Conservation (phyloP, 2,797 vertebrate species). For the Hylomyscus alleni region DNA sequence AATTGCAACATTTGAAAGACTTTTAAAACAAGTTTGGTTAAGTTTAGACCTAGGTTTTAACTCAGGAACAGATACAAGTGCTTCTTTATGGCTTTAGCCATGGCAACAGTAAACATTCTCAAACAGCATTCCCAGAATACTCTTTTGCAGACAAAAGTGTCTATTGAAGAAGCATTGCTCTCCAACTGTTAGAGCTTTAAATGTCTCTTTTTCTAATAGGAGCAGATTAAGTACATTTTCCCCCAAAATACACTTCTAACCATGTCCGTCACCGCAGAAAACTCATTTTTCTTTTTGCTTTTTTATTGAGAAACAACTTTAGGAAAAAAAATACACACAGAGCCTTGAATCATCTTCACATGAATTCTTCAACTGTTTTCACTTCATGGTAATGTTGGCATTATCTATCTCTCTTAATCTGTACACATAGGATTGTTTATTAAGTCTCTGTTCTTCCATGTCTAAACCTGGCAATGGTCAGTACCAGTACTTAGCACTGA, state of each 20-base stretch:
- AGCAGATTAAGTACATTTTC: neutral
- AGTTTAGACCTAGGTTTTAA: neutral
- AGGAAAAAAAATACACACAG: neutral
- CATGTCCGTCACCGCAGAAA: neutral
- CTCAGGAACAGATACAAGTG: neutral
- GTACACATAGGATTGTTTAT: neutral
- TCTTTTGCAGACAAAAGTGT: constrained; percentile 30
- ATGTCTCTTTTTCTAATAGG: constrained; percentile 33
- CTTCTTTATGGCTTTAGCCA: neutral
- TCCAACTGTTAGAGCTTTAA: constrained; percentile 26
- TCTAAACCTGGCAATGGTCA: neutral
- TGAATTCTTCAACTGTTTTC: neutral
- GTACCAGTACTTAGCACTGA: neutral
- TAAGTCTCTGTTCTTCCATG: neutral
- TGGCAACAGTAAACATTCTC: constrained; percentile 47
- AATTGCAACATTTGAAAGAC: neutral
- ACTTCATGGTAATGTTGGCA: neutral
- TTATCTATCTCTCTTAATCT: constrained; percentile 16
- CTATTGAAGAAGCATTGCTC: constrained; percentile 50
- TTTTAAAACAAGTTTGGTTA: constrained; percentile 32
- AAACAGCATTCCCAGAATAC: constrained; percentile 24
- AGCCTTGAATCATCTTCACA: neutral
- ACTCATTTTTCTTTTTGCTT: neutral
- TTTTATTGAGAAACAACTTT: constrained; percentile 11
- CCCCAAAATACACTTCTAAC: neutral